Base-by-base conservation (phyloP, 1,140 invertebrate species). In the Drosophila erecta region DNA sequence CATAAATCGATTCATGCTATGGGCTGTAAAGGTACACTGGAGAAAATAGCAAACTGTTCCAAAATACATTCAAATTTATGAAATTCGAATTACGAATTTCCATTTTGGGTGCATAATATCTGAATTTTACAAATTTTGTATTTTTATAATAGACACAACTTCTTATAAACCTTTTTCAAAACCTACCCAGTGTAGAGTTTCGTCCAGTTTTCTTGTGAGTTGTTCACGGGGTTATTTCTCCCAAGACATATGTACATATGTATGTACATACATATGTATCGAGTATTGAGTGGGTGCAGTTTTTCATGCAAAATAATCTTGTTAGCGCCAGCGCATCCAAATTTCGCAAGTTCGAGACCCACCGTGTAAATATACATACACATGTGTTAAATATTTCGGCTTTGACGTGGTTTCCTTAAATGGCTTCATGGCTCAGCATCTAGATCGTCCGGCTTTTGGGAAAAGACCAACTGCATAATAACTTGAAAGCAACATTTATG, bases 201-300 rank as follows among this genome's bases (percentile, higher is more conserved):
- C 3, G 37, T 38, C 4, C 11, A 24, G 12, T 46, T 46, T 46
- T 46, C 43, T 22, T 24, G 1, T 17, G 14, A 30, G 15, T 11
- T 17, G 8, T 50, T 50, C 4, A 50, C 33, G 47, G 47, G 47
- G 24, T 17, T 50, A 50, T 50, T 33, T 50, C n/a, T 33, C n/a
- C 30, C 24, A 17, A 33, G n/a, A 50, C 15, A 50, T 50, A 33
- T 6, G 7, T 30, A 30, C 27, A 27, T 27, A 27, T 6, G 1
- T 27, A 27, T 6, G 1, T 27, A 27, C 27, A 27, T 27, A 27
- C 27, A 4, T 24, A 24, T 33, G 24, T 17, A 10, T 50, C 41
- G 40, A 14, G 46, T 55, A 10, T 50, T 41, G 40, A 14, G 46
- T 55, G 46, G 4, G 17, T 53, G 50, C 30, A 30, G 30, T 37